These are phyloP conservation scores for Caloenas nicobarica DNA, from an alignment of 2,113 vertebrate species.

Conservation along the genomic window DNA sequence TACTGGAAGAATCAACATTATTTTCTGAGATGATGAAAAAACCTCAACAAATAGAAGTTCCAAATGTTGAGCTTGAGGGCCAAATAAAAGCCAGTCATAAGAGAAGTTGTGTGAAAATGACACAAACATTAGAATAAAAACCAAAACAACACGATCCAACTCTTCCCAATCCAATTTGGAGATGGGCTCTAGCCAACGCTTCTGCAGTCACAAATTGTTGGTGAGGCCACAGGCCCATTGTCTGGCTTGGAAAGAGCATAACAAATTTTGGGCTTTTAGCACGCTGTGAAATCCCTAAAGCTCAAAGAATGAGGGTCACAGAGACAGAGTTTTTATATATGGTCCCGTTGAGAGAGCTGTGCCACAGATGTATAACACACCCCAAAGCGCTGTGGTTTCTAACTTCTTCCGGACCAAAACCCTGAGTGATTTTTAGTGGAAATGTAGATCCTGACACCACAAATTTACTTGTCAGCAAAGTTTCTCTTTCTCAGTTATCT, in stretches of 20 bases:
- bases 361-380: neutral
- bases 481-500: neutral
- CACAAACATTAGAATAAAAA: constrained; percentile 35
- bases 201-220: neutral
- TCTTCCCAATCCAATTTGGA: neutral
- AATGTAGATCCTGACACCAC: neutral
- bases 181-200: neutral
- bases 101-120: constrained; percentile 27
- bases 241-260: neutral
- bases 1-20: constrained; percentile 18
- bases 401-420: neutral
- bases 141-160: neutral
- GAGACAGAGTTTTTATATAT: neutral
- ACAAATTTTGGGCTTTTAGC: constrained; percentile 7
- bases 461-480: neutral
- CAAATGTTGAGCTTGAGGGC: constrained; percentile 54
- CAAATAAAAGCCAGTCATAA: constrained; percentile 45
- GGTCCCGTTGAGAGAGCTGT: neutral
- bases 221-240: constrained; percentile 26
- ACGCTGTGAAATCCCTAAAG: neutral
- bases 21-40: constrained; percentile 4
- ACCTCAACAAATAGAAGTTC: neutral
- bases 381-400: neutral
- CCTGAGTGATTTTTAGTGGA: neutral
- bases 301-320: neutral